Evolutionary conservation across 2,797 vertebrate species (phyloP).

Genomic region (Okamejei kenojei): DNA sequence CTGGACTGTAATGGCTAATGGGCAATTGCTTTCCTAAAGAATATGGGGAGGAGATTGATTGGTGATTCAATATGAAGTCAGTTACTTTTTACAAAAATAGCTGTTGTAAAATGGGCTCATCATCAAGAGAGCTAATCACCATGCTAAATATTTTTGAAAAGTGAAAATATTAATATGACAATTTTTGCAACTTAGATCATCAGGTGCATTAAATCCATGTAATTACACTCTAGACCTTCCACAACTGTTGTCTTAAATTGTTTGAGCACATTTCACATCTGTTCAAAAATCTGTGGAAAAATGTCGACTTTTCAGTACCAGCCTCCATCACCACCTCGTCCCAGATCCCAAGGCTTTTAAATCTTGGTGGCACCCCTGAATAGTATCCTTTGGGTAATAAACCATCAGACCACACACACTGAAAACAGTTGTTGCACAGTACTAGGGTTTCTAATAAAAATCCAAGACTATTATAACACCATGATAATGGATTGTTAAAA

Average conservation of each 20-base stretch:
- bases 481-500: not conserved
- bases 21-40: no score
- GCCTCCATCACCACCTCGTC: not conserved
- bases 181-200: not conserved
- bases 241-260: not conserved
- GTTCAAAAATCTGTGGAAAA: not conserved
- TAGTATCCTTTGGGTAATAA: not conserved
- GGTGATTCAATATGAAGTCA: not conserved
- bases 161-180: not conserved
- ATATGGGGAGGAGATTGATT: not conserved
- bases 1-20: not conserved
- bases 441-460: not conserved
- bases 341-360: slow-evolving; percentile 13
- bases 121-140: no score
- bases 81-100: not conserved
- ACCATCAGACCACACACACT: not conserved
- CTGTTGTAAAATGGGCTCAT: not conserved
- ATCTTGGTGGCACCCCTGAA: not conserved
- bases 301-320: not conserved
- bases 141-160: no score
- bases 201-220: no score
- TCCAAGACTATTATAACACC: not conserved
- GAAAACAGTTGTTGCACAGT: not conserved
- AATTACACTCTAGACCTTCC: no score
- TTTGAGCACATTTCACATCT: not conserved